Percentiles rank a stretch among this genome's conserved stretches.
phyloP scores from a whole-genome alignment of 2,888 invertebrate genomes.

The Ichneumoninae sp. region DNA sequence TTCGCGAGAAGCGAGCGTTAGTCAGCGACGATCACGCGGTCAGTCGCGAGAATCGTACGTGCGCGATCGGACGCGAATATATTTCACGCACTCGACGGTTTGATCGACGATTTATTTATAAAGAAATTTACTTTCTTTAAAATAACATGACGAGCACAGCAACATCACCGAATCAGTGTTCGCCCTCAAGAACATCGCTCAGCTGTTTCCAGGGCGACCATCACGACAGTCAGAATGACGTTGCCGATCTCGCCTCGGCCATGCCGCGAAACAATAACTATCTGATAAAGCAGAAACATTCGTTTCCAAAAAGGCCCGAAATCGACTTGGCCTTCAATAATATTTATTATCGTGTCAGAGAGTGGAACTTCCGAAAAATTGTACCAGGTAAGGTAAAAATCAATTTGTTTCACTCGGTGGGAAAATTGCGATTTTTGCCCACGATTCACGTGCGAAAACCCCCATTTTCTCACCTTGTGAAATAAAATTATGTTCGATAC shows the following conservation, averaged over 20 bases:
- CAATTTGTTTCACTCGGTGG: neutral
- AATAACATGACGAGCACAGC: slow-evolving; percentile 72
- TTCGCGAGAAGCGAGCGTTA: neutral
- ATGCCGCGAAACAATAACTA: slow-evolving; percentile 77
- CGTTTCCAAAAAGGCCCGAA: slow-evolving; percentile 87
- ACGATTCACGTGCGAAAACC: no score
- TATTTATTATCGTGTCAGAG: slow-evolving; percentile 88
- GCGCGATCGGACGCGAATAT: neutral
- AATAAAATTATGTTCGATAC: no score
- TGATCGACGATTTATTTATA: neutral
- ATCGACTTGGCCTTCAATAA: slow-evolving; percentile 90
- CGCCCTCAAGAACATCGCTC: slow-evolving; percentile 80
- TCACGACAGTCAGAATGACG: slow-evolving; percentile 77
- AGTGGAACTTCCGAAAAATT: slow-evolving; percentile 86
- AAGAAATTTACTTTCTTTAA: neutral
- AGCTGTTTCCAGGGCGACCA: slow-evolving; percentile 82
- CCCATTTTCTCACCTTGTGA: no score
- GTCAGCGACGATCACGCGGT: slow-evolving; percentile 23
- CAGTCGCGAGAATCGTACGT: slow-evolving; percentile 25
- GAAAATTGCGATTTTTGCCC: no score
- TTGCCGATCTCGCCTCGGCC: slow-evolving; percentile 70
- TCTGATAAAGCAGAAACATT: slow-evolving; percentile 81
- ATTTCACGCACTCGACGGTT: neutral
- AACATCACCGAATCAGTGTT: slow-evolving; percentile 74
- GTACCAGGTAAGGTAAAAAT: slow-evolving; percentile 86